phyloP scores from a whole-genome alignment of 2,888 invertebrate genomes.

The Ophion slaviceki region DNA sequence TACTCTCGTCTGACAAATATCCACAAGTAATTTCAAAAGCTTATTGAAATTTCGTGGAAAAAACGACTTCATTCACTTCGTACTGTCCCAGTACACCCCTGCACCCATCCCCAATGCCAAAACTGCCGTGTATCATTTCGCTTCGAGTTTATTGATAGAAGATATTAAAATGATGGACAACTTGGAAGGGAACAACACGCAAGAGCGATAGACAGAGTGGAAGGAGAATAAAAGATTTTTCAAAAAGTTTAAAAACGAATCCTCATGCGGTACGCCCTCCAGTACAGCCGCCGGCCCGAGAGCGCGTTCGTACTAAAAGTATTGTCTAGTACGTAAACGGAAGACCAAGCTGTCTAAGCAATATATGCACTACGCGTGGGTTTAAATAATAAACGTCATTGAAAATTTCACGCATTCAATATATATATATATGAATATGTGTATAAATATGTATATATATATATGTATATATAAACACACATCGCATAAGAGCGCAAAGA shows the following conservation, averaged over 20 bases:
- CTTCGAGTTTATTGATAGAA: slow-evolving; percentile 14
- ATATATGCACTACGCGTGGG: slow-evolving; percentile 55
- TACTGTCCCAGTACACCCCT: background rate
- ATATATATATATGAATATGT: slow-evolving; percentile 1
- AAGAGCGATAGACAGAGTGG: slow-evolving; percentile 27
- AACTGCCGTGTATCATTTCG: slow-evolving; percentile 24
- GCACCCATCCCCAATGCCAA: background rate
- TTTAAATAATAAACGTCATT: slow-evolving; percentile 46
- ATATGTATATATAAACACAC: slow-evolving; percentile 8
- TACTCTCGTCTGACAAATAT: background rate
- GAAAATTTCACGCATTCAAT: slow-evolving; percentile 52
- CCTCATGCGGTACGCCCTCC: slow-evolving; percentile 67
- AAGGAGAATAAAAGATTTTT: slow-evolving; percentile 37
- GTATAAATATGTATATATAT: slow-evolving; percentile 15
- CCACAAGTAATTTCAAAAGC: background rate
- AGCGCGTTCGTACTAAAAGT: slow-evolving; percentile 55
- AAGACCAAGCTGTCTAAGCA: slow-evolving; percentile 59
- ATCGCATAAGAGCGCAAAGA: slow-evolving; percentile 51
- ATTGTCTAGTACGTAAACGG: slow-evolving; percentile 51
- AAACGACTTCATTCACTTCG: background rate
- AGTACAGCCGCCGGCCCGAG: slow-evolving; percentile 61
- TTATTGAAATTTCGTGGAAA: background rate
- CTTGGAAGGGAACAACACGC: slow-evolving; percentile 25
- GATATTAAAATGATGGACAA: slow-evolving; percentile 1
- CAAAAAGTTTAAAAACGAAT: slow-evolving; percentile 50